Percentiles rank a stretch among this genome's conserved stretches.
Evolutionary conservation across 2,797 vertebrate species (phyloP).

Genomic region (Poeciliopsis gracilis): DNA sequence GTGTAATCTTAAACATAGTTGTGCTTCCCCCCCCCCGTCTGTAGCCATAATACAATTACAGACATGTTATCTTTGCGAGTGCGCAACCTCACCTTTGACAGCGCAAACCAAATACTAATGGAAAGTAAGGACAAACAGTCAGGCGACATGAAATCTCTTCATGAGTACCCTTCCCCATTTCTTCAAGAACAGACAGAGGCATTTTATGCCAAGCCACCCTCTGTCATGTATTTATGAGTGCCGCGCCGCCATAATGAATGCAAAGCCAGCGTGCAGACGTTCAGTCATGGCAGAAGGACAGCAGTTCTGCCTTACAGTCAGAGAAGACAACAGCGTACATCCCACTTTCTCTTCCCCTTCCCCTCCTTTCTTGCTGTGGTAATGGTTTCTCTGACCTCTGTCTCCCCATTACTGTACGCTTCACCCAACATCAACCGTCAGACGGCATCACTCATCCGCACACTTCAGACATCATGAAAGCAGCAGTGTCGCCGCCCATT

Average conservation of each 20-base stretch:
- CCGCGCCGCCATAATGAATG: conserved; percentile 85
- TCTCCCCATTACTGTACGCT: conserved; percentile 77
- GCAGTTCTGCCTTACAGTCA: conserved; percentile 61
- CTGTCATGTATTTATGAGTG: conserved; percentile 86
- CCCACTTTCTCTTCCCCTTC: conserved; percentile 58
- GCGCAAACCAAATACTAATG: conserved; percentile 8
- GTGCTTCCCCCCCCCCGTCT: conserved; percentile 15
- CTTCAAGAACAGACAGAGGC: conserved; percentile 48
- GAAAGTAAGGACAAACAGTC: conserved; percentile 45
- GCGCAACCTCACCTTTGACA: conserved; percentile 27
- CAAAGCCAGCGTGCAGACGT: conserved; percentile 78
- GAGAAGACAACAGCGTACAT: conserved; percentile 63
- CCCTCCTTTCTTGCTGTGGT: conserved; percentile 74
- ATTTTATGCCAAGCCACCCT: conserved; percentile 84
- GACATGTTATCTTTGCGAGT: conserved; percentile 16
- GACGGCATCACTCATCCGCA: conserved; percentile 74
- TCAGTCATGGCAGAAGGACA: conserved; percentile 84
- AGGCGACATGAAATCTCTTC: conserved; percentile 29
- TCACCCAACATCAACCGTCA: conserved; percentile 77
- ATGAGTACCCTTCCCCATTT: conserved; percentile 38
- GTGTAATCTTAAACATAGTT: conserved; percentile 19
- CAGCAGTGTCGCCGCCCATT: conserved; percentile 54
- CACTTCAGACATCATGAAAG: conserved; percentile 64
- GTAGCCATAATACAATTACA: conserved; percentile 15
- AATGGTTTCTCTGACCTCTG: conserved; percentile 88